Evolutionary conservation across 1,140 invertebrate species (phyloP).

Genomic region (Bombus affinis): DNA sequence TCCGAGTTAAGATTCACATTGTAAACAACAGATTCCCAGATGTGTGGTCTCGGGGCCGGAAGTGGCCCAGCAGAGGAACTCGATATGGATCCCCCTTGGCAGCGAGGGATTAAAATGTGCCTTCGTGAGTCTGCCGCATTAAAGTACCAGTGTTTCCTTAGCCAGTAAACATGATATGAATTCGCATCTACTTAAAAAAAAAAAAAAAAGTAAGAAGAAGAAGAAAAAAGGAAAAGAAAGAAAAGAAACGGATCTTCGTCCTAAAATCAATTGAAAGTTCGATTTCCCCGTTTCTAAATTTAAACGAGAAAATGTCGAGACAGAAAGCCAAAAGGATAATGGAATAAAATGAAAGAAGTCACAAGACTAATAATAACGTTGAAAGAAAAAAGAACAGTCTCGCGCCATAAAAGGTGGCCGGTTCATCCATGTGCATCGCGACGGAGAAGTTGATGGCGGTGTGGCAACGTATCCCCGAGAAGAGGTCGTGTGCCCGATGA

Average conservation of each 20-base stretch:
- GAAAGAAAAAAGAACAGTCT: not conserved
- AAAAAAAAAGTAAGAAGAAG: not conserved
- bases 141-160: not conserved
- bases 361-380: not conserved
- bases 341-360: not conserved
- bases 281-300: not conserved
- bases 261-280: not conserved
- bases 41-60: slow-evolving; percentile 36
- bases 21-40: slow-evolving; percentile 45
- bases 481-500: slow-evolving; percentile 16
- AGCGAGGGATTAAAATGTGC: slow-evolving; percentile 30
- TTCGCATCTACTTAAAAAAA: too few species aligned
- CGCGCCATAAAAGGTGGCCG: slow-evolving; percentile 17
- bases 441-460: slow-evolving; percentile 6
- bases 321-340: not conserved
- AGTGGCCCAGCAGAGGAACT: slow-evolving; percentile 38
- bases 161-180: too few species aligned
- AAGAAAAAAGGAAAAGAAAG: not conserved
- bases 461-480: slow-evolving; percentile 7
- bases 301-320: not conserved
- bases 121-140: slow-evolving; percentile 7
- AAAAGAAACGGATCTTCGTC: not conserved
- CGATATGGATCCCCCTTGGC: slow-evolving; percentile 35
- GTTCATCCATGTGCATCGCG: slow-evolving; percentile 22
- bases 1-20: slow-evolving; percentile 9